Evolutionary conservation across 2,797 vertebrate species (phyloP), one percentile per base, ranked within the genome.

Genomic region (Xenopus petersii): DNA sequence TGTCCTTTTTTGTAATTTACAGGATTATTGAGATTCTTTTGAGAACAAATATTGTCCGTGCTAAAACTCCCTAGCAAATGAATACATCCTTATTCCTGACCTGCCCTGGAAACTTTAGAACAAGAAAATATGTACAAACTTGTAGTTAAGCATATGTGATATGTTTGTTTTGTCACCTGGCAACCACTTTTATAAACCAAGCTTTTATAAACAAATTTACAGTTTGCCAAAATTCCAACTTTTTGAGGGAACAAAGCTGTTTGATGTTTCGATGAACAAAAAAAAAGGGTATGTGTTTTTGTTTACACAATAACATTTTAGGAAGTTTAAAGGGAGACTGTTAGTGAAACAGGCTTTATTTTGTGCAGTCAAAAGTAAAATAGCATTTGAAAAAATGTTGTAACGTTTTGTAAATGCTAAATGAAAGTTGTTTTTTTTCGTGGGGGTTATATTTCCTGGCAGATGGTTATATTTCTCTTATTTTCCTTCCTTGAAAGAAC

Each of bases 81-180:
- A 88, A 93, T 92, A 91, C 84, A 89, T 91, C 90, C 89, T 88
- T 88, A 82, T 88, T 87, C 88, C 89, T 89, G 87, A 88, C 89
- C 83, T 87, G 89, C 88, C 91, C 86, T 87, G 86, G 88, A 90
- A 91, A 91, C 89, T 85, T 86, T 86, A 86, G 87, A 89, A 90
- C 90, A 90, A 90, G 86, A 90, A 92, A 92, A 91, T 89, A 92
- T 91, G 90, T 92, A 92, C 91, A 89, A 88, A 87, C 83, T 86
- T 86, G 89, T 92, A 90, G 88, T 89, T 88, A 91, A 90, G 90
- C 89, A 86, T 86, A 88, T 86, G 83, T 83, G 80, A 85, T 88
- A 82, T 91, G 86, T 90, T 93, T 92, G 86, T 86, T 84, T 87
- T 69, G 87, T 92, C 91, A 86, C 88, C 84, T 84, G 84, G 90